Evolutionary conservation across 1,140 invertebrate species (phyloP), one percentile per base, ranked within the genome.

Genomic region (Trachymyrmex cornetzi): DNA sequence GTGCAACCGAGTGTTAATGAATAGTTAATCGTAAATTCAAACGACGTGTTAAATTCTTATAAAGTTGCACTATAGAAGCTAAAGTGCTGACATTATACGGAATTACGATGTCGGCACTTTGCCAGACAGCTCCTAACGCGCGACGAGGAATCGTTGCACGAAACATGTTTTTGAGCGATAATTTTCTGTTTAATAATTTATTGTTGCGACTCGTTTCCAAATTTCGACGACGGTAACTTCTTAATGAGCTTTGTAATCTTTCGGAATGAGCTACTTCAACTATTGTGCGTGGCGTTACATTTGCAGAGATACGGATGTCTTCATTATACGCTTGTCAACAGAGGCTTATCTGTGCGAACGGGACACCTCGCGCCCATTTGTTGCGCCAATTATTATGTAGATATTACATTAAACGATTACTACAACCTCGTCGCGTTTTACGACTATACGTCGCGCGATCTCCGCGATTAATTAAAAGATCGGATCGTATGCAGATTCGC

Each of bases 121-220:
- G 22, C 19, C 63, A 30, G 16, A 30, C 11, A 9, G 3, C 27
- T 53, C 14, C 24, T 30, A 50, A 67, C n/a, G 48, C 22, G 44
- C 24, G 34, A 44, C 14, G 24, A 48, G n/a, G 24, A 16, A 48
- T 19, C 66, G 24, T 69, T 69, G 77, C 19, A 16, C 53, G 50
- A 22, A 44, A 55, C 66, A 71, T 64, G 19, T 66, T 55, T 44
- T 12, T 24, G 67, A 30, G 38, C 24, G 79, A 72, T 72, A 61
- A 82, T 61, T 30, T 44, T 48, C 55, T 59, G 12, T 82, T 50
- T 72, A 6, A 72, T 72, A 82, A 61, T 72, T 82, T 72, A 72
- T 82, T 72, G 38, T 30, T 1, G 53, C 14, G 12, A 16, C 66
- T 48, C 12, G 19, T 61, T 72, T 82, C 16, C 67, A 48, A 72